These are phyloP conservation scores for Disparrhopalites patrizii DNA, from an alignment of 2,888 invertebrate species.

Conservation along the genomic window DNA sequence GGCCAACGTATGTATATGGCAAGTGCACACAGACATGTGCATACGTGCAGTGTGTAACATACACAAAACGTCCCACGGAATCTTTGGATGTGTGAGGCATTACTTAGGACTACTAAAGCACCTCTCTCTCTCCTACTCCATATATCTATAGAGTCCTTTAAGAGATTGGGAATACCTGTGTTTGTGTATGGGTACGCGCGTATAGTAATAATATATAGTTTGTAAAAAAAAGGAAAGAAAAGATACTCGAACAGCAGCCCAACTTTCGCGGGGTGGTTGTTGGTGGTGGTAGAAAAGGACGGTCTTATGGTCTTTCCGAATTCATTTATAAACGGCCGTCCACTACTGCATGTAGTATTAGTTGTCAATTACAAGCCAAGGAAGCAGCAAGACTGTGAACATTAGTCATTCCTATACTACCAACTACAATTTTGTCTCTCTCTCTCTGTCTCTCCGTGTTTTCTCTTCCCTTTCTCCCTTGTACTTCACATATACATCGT, in stretches of 20 bases:
- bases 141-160: too few relatives aligned
- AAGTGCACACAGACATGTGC: background rate
- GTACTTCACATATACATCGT: too few relatives aligned
- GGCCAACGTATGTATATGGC: constrained; percentile 2
- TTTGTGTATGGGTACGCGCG: background rate
- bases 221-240: too few relatives aligned
- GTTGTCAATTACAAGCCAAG: constrained; percentile 26
- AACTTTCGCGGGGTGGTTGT: constrained; percentile 9
- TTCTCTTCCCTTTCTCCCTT: background rate
- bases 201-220: too few relatives aligned
- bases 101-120: too few relatives aligned
- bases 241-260: constrained; percentile 5
- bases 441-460: constrained; percentile 3
- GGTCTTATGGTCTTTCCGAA: background rate
- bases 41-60: background rate
- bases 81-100: background rate
- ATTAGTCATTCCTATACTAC: constrained; percentile 30
- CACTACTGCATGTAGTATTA: constrained; percentile 27
- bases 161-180: constrained; percentile 10
- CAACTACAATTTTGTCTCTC: constrained; percentile 17
- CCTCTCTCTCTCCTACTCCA: too few relatives aligned
- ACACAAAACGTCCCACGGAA: background rate
- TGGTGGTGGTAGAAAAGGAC: background rate
- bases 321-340: constrained; percentile 27
- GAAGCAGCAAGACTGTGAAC: constrained; percentile 21